Conservation (phyloP, 2,797 vertebrate species). For the Etheostoma nigrum region DNA sequence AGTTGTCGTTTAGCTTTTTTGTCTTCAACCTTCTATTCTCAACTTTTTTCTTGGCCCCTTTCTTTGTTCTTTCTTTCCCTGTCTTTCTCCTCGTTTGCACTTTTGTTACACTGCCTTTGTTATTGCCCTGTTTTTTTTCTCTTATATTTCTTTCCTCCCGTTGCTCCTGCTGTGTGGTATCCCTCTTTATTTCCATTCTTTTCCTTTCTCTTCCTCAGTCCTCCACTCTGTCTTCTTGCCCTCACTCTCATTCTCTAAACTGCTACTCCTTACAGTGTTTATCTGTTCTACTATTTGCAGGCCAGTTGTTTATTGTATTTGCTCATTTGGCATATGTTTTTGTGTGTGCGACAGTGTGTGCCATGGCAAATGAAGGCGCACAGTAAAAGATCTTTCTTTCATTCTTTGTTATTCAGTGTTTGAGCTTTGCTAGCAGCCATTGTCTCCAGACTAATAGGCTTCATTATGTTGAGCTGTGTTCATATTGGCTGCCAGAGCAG, state of each 20-base stretch:
- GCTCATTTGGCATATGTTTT: constrained; percentile 52
- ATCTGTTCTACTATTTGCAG: constrained; percentile 54
- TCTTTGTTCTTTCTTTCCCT: background rate
- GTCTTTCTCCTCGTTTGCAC: background rate
- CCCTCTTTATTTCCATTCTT: background rate
- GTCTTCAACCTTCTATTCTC: background rate
- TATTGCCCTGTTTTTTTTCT: background rate
- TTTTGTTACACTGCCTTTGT: constrained; percentile 12
- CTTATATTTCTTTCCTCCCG: background rate
- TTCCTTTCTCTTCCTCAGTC: background rate
- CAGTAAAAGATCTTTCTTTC: constrained; percentile 42
- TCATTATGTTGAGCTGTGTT: constrained; percentile 81
- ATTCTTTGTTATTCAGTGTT: constrained; percentile 53
- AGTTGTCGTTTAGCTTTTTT: background rate
- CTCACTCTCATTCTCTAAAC: constrained; percentile 25
- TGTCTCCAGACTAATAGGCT: constrained; percentile 83
- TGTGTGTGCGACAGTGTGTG: constrained; percentile 16
- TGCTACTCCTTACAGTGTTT: constrained; percentile 30
- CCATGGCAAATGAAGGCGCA: constrained; percentile 40
- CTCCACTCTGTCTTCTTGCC: background rate
- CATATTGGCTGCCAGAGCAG: constrained; percentile 68
- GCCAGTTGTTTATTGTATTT: constrained; percentile 73
- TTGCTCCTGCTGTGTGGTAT: background rate
- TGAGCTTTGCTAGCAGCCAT: constrained; percentile 73
- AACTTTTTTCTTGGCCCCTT: background rate